Conservation (phyloP, 92 coral and sea anemone species). For the Diadumene lineata region DNA sequence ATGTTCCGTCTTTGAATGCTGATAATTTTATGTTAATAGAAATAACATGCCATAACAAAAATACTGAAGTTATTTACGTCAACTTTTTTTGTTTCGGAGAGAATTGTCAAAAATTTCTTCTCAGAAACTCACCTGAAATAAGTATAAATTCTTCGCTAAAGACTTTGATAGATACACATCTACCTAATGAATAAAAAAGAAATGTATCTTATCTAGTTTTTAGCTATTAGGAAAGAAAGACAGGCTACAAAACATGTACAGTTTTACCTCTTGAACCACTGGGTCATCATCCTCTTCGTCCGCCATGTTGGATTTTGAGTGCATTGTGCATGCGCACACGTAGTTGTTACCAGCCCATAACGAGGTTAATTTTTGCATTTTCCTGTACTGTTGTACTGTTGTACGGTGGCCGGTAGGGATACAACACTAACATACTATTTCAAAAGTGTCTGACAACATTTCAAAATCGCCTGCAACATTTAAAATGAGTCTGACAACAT, state of each 20-base stretch:
- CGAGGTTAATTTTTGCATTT: too few relatives aligned
- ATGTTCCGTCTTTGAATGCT: too few relatives aligned
- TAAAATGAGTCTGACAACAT: too few relatives aligned
- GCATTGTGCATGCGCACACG: conserved; percentile 58
- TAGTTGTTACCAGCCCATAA: too few relatives aligned
- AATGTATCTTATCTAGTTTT: not conserved
- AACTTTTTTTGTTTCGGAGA: not conserved
- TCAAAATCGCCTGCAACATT: too few relatives aligned
- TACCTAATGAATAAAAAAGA: conserved; percentile 38
- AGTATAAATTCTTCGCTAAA: conserved; percentile 73
- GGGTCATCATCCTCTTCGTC: conserved; percentile 95
- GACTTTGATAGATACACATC: conserved; percentile 91
- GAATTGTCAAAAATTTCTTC: too few relatives aligned
- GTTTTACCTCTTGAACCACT: conserved; percentile 75
- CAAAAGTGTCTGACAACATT: too few relatives aligned
- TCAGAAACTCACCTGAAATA: conserved; percentile 74
- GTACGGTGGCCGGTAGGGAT: too few relatives aligned
- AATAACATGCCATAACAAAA: too few relatives aligned
- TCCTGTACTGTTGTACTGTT: too few relatives aligned
- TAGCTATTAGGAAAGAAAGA: not conserved
- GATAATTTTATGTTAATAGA: too few relatives aligned
- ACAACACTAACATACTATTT: too few relatives aligned
- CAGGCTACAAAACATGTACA: not conserved
- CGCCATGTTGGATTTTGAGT: conserved; percentile 80
- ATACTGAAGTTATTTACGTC: not conserved